Base-by-base conservation (phyloP, 2,113 vertebrate species). In the Dasypus novemcinctus region DNA sequence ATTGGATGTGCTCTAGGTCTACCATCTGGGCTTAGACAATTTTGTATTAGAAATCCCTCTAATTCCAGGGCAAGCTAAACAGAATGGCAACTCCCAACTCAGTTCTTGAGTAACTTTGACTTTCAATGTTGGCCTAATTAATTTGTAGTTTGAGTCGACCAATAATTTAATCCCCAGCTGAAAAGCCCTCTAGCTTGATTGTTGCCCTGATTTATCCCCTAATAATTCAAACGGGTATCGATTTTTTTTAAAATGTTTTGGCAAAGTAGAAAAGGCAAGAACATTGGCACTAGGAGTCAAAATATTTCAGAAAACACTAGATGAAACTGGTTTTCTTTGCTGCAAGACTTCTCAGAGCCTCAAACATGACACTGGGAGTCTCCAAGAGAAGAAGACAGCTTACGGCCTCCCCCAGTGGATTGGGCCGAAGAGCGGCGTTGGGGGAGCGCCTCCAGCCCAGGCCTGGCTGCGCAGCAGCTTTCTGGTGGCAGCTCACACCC, bases 401-500 rank as follows among this genome's bases (percentile, higher is more conserved):
- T 20, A 38, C 5, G 11, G 18, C 9, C 61, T 7, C n/a, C 59
- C 52, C n/a, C n/a, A 6, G 12, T 3, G 3, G 15, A 29, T 10
- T 21, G 3, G 17, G 0, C 12, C 63, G 2, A 21, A 57, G 63
- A 86, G 20, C 49, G 12, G 12, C 25, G 21, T 7, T 0, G 1
- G 21, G 11, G 61, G 52, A 86, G 36, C 21, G 38, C 17, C 57
- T 4, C 17, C 15, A 18, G 11, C 1, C 43, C 4, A 0, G 12
- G 33, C 79, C 59, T 61, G 43, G 41, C 5, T 1, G 21, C 11
- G 6, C 11, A 6, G 5, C 17, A 8, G 1, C 18, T 20, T 10
- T 23, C 54, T 6, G 4, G 10, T 38, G 41, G 1, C 20, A 1
- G 31, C 11, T 27, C 68, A 17, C 4, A 1, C 0, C 57, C 57